phyloP scores from a whole-genome alignment of 1,140 invertebrate genomes.

The Delia radicum region DNA sequence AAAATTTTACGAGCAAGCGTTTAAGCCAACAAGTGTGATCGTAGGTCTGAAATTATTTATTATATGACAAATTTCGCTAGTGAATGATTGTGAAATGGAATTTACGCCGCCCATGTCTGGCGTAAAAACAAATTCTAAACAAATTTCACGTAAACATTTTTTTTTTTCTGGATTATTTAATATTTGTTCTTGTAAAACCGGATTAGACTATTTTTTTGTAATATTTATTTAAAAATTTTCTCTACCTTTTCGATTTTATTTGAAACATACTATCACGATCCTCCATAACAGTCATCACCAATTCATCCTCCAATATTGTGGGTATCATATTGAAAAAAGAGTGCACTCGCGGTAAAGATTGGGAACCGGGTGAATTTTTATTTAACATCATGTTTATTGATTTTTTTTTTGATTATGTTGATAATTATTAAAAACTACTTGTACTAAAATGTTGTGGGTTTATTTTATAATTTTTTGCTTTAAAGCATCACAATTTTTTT shows the following conservation, averaged over 20 bases:
- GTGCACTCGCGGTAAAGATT: constrained; percentile 51
- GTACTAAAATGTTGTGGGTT: constrained; percentile 9
- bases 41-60: too few relatives aligned
- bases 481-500: constrained; percentile 22
- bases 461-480: background rate
- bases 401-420: background rate
- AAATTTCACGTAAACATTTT: too few relatives aligned
- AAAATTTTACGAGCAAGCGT: too few relatives aligned
- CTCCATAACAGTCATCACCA: constrained; percentile 46
- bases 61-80: too few relatives aligned
- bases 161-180: too few relatives aligned
- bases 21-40: too few relatives aligned
- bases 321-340: constrained; percentile 55
- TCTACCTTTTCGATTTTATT: constrained; percentile 52
- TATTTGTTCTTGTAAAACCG: too few relatives aligned
- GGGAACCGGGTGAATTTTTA: constrained; percentile 48
- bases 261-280: constrained; percentile 54
- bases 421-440: constrained; percentile 7
- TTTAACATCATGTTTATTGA: constrained; percentile 49
- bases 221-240: too few relatives aligned
- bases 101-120: too few relatives aligned
- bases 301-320: constrained; percentile 50
- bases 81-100: too few relatives aligned
- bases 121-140: too few relatives aligned
- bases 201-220: too few relatives aligned